Evolutionary conservation across 2,797 vertebrate species (phyloP).

Genomic region (Mionectes olivaceus): DNA sequence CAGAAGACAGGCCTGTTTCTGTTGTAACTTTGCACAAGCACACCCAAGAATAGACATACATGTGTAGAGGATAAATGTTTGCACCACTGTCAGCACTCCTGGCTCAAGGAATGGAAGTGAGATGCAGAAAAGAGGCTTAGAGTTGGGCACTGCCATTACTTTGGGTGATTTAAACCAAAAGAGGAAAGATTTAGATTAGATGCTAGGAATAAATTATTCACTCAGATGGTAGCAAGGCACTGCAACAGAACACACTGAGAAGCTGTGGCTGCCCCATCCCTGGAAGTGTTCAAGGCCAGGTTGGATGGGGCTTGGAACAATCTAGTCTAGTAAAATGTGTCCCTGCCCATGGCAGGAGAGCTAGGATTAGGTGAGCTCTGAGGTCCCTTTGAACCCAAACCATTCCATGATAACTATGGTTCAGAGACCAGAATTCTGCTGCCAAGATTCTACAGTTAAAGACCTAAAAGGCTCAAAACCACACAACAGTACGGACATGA

Average conservation of each 20-base stretch:
- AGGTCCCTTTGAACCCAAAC: background rate
- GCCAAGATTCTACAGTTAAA: background rate
- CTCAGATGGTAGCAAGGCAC: background rate
- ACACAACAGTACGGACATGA: background rate
- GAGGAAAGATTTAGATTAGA: background rate
- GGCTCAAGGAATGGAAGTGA: background rate
- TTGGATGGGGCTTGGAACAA: background rate
- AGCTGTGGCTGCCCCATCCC: background rate
- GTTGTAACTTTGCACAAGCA: background rate
- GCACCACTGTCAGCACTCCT: background rate
- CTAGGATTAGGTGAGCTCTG: no score
- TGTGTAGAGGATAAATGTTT: fast-evolving
- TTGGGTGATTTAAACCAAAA: background rate
- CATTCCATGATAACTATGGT: background rate
- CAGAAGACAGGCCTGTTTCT: background rate
- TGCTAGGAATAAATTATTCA: background rate
- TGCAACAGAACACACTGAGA: background rate
- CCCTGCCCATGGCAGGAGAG: background rate
- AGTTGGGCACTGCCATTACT: background rate
- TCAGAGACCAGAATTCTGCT: background rate
- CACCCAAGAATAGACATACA: fast-evolving
- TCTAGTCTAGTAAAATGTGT: no score
- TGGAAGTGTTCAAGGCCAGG: background rate
- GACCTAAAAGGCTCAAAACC: background rate
- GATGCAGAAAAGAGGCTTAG: background rate